A percentile compares a stretch with the other conserved stretches of the same genome.
These are phyloP conservation scores for Lineus longissimus DNA, from an alignment of 1,140 invertebrate genomes.

Conservation along the genomic window DNA sequence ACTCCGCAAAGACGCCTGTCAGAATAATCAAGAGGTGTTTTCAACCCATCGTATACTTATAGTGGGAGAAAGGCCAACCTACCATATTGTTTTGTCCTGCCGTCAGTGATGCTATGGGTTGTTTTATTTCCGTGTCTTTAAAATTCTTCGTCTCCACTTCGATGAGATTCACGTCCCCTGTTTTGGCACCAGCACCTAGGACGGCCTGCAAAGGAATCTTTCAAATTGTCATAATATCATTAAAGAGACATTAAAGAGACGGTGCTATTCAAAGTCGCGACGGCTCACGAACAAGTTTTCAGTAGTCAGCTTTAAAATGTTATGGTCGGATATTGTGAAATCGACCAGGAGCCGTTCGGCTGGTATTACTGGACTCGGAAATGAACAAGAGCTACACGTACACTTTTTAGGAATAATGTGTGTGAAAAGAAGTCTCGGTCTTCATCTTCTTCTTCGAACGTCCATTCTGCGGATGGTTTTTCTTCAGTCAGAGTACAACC, in stretches of 20 bases:
- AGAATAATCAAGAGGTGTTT: not conserved
- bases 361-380: too few species aligned
- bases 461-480: constrained; percentile 27
- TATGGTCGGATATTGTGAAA: not conserved
- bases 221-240: too few species aligned
- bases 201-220: constrained; percentile 37
- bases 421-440: constrained; percentile 37
- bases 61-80: constrained; percentile 10
- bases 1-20: too few species aligned
- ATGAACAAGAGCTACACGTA: constrained; percentile 10
- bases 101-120: constrained; percentile 35
- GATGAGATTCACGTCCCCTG: constrained; percentile 38
- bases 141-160: constrained; percentile 37
- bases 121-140: constrained; percentile 30
- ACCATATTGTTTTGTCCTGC: constrained; percentile 36
- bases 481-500: constrained; percentile 35
- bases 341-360: too few species aligned
- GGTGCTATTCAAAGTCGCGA: too few species aligned
- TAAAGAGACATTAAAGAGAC: too few species aligned
- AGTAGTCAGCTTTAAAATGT: not conserved
- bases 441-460: constrained; percentile 34
- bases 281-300: not conserved
- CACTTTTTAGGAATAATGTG: constrained; percentile 34
- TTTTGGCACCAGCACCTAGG: constrained; percentile 31
- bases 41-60: not conserved